Evolutionary conservation across 1,140 invertebrate genomes (phyloP), one percentile per base, ranked within the genome.

Genomic region (Polyergus mexicanus): DNA sequence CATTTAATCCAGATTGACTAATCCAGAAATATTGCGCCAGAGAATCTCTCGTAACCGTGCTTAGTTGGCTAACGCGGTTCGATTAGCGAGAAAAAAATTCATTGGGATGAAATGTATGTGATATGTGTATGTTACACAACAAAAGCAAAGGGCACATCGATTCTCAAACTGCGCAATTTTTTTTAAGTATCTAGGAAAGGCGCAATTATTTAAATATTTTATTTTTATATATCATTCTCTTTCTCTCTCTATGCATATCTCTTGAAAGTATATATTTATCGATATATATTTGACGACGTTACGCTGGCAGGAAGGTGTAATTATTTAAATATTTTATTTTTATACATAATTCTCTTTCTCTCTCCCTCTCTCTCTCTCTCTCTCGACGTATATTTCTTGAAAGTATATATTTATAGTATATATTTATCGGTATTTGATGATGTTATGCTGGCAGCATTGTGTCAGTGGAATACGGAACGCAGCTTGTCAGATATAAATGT

Each of bases 1-100:
- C 66, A 88, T 87, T 74, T 66, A 88, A 84, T 88, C 75, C 54
- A 88, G 58, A 74, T 10, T 60, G 66, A 85, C 60, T 88, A 88
- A 78, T 85, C 72, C 60, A 66, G 44, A 78, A 54, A 72, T 87
- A 88, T 56, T 47, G 38, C 38, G 11, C 44, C 41, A 28, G 25
- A 28, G 16, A 44, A 41, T 41, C 38, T 76, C 81, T 58, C 56
- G 38, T 41, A 19, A 77, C 47, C 60, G 75, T 41, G 41, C 32
- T 19, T 41, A 44, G 41, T 66, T 13, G 60, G 7, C 4, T 35
- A 11, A 58, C 6, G 32, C 19, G 22, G 4, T 28, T 47, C 44
- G 54, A 74, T 54, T 60, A 78, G n/a, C 16, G 35, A 6, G 13
- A 10, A 13, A 68, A 80, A 68, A 80, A 80, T 69, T 41, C 35